Evolutionary conservation across 2,797 vertebrate genomes (phyloP), one percentile per base, ranked within the genome.

Genomic region (Coccyzus lansbergi): DNA sequence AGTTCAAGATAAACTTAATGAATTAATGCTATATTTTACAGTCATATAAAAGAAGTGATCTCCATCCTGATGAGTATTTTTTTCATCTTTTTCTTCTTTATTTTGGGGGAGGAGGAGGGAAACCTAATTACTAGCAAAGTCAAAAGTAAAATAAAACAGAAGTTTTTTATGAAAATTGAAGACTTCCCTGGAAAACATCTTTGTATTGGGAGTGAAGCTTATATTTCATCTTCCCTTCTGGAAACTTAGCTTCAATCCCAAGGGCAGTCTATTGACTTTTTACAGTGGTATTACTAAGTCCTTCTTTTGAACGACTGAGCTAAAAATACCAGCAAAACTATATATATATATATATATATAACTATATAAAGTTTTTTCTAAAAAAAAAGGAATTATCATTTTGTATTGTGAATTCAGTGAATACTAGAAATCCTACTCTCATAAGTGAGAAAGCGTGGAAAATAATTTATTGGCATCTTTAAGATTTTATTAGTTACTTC

Each of bases 11-110:
- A 74, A 49, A 74, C 4, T 20, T 82, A 55, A 42, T 68, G 7
- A 86, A 81, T 70, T 88, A 78, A 90, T 48, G 6, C 10, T 52
- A 4, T 33, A 55, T 85, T 83, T 91, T 84, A 53, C 19, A 42
- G 12, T 4, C 8, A 28, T 25, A 58, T 40, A 58, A 75, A 75
- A 48, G 4, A 90, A 79, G 2, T 9, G 1, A 33, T 65, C 15
- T 64, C 8, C 8, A 49, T 48, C 10, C 20, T 85, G 16, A 14
- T 77, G n/a, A n/a, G n/a, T n/a, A n/a, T n/a, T n/a, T n/a, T n/a
- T n/a, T 16, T 42, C 40, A 5, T 26, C 10, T 2, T 1, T 33
- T 36, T 36, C 60, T 12, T 2, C 4, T 10, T 31, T 11, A 13
- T 4, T 3, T 10, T 44, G 44, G 17, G 44, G 18, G 17, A 18